Percentiles rank a stretch among this genome's conserved stretches.
These are phyloP conservation scores for Nibea albiflora DNA, from an alignment of 2,113 vertebrate genomes.

Conservation along the genomic window DNA sequence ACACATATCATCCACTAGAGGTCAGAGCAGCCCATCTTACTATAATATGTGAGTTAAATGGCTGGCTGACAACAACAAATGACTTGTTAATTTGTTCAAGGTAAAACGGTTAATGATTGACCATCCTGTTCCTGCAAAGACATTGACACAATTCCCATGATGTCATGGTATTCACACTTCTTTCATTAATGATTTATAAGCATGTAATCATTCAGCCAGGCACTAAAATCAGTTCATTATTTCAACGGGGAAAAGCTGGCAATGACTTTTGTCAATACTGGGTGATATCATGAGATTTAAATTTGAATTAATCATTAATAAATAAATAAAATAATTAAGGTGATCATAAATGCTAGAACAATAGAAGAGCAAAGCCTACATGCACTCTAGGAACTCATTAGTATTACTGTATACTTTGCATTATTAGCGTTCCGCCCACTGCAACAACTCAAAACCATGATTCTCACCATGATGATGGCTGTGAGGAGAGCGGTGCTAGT, in stretches of 20 bases:
- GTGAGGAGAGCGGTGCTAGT: slow-evolving; percentile 91
- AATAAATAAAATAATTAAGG: background rate
- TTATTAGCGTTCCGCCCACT: background rate
- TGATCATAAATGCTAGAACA: background rate
- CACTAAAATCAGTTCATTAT: slow-evolving; percentile 5
- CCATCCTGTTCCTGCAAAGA: slow-evolving; percentile 13
- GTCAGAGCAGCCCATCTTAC: slow-evolving; percentile 35
- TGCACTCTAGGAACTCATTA: background rate
- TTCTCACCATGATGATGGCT: slow-evolving; percentile 89
- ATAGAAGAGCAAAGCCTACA: background rate
- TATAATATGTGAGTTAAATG: background rate
- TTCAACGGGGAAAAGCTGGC: background rate
- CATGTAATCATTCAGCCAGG: background rate
- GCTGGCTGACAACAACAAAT: background rate
- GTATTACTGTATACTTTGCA: background rate
- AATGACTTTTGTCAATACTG: slow-evolving; percentile 17
- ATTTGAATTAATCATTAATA: background rate
- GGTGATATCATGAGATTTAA: background rate
- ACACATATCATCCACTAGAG: slow-evolving; percentile 63
- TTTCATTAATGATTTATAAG: slow-evolving; percentile 64
- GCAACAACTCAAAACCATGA: background rate
- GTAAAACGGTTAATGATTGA: slow-evolving; percentile 54
- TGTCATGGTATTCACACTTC: slow-evolving; percentile 53
- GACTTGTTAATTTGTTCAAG: background rate
- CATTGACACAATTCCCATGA: slow-evolving; percentile 65